Evolutionary conservation across 2,888 invertebrate genomes (phyloP), one percentile per base, ranked within the genome.

Genomic region (Seira sanloemensis): DNA sequence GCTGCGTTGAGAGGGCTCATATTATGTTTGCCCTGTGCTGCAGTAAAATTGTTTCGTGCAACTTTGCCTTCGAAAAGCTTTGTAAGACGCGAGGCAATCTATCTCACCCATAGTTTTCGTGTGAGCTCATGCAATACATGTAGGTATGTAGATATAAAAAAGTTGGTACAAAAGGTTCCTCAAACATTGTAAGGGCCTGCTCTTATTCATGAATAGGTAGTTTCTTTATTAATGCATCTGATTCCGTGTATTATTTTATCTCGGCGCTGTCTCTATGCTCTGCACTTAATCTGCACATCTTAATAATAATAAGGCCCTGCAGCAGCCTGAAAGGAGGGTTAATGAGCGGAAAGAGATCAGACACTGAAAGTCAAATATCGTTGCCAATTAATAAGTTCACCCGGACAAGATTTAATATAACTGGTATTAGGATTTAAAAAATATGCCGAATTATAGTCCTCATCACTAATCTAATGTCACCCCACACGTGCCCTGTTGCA

Each of bases 171-270:
- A 12, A 50, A 50, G 50, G 50, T 50, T 18, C 50, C 16, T 37
- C 4, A 4, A 37, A 37, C 50, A 1, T 50, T 50, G 16, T 50
- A 50, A 50, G 50, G 50, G 50, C 50, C 50, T 50, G 12, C 50
- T 50, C 2, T 50, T 50, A n/a, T 50, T 50, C 16, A 50, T 12
- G 50, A n/a, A 50, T 50, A 50, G 12, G 50, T n/a, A n/a, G n/a
- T n/a, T n/a, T n/a, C 50, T 50, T 50, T 50, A n/a, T 50, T n/a
- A 50, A 50, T 50, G 50, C 50, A 50, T 50, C n/a, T 50, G 50
- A 50, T n/a, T 50, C 50, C 50, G 50, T 50, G 50, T 50, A 50
- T 50, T 50, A 50, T 50, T 50, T 50, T 50, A 50, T 50, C 50
- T 50, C n/a, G n/a, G 2, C 16, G 12, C 50, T 50, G 37, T 37